Evolutionary conservation across 2,888 invertebrate species (phyloP), one percentile per base, ranked within the genome.

Genomic region (Lymantria dispar): DNA sequence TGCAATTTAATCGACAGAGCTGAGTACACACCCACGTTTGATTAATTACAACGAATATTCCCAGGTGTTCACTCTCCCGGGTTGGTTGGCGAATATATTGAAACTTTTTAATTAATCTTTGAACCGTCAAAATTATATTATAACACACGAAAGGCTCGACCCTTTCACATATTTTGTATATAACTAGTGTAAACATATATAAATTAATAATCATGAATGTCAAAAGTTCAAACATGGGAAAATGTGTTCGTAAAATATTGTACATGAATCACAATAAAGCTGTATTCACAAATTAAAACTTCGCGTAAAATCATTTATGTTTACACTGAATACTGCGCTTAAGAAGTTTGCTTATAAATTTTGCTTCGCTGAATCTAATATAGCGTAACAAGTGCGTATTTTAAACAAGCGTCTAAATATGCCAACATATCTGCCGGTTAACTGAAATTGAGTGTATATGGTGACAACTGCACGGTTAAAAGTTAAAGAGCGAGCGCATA

Each of bases 261-360:
- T 1, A 10, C 8, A 33, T 33, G 8, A 33, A 33, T 33, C 33
- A 33, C 40, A 47, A 56, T 59, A 62, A 51, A 54, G 43, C 46
- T 36, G 45, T 51, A 45, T 42, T 56, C 48, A 43, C 48, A 52
- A 55, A 57, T 58, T 58, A 64, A 52, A 52, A 51, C 54, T 44
- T 52, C 62, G 61, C 66, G 47, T 14, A 58, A 50, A 56, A 62
- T 41, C 60, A 68, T 75, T 65, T 71, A 68, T 71, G 72, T 73
- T 75, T 74, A 68, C 60, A 58, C 60, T 60, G 62, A 62, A 55
- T 64, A 56, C 59, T 62, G 58, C 62, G 70, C 68, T 75, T 74
- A 76, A 76, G 75, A 74, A 76, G 73, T 66, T 62, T 70, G 69
- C 66, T 65, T 73, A 74, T 74, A 76, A 77, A 80, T 76, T 78